Evolutionary conservation across 2,888 invertebrate genomes (phyloP).

Genomic region (Emesis furor): DNA sequence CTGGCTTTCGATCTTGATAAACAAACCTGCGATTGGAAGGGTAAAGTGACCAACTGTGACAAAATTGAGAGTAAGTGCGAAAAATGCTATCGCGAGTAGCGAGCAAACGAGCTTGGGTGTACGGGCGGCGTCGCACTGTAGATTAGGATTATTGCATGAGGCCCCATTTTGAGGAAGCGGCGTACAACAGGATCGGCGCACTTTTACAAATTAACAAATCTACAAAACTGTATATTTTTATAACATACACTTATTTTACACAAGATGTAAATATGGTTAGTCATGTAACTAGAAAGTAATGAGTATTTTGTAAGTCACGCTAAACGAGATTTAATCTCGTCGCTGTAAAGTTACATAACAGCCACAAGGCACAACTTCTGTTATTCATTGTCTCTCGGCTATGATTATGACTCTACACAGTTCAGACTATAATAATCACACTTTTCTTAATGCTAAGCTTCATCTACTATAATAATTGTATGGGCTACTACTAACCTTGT

Average conservation of each 20-base stretch:
- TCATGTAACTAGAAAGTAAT: constrained; percentile 17
- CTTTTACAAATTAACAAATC: constrained; percentile 83
- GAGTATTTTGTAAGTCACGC: constrained; percentile 18
- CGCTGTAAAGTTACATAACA: neutral
- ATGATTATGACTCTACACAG: constrained; percentile 7
- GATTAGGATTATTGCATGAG: constrained; percentile 90
- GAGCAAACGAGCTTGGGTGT: constrained; percentile 90
- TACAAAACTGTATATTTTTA: constrained; percentile 18
- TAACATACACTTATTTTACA: constrained; percentile 16
- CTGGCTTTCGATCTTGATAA: constrained; percentile 99
- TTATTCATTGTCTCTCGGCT: neutral
- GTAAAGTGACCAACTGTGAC: constrained; percentile 99
- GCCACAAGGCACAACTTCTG: constrained; percentile 12
- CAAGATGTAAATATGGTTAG: constrained; percentile 11
- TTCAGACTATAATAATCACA: neutral
- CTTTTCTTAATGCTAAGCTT: constrained; percentile 58
- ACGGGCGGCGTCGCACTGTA: constrained; percentile 91
- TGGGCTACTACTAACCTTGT: constrained; percentile 23
- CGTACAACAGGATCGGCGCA: constrained; percentile 81
- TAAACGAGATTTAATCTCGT: constrained; percentile 12
- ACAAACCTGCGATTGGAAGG: constrained; percentile 99
- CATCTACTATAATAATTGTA: constrained; percentile 44
- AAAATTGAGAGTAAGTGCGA: constrained; percentile 98
- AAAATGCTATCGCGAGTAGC: constrained; percentile 89
- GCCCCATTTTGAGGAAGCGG: constrained; percentile 85